Conservation (phyloP, 2,888 invertebrate species). For the Diarsia dahlii region DNA sequence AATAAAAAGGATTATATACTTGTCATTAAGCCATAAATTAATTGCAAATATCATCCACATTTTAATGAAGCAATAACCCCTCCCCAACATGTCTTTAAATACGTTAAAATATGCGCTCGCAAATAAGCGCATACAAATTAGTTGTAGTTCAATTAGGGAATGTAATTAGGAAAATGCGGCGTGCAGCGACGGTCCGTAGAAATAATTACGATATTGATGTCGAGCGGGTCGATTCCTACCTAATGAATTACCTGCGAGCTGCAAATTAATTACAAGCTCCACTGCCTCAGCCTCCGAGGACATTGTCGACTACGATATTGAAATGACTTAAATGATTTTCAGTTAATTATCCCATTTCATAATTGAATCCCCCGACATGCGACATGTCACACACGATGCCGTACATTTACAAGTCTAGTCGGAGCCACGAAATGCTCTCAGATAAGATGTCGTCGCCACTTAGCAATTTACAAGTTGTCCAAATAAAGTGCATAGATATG, state of each 20-base stretch:
- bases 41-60: slow-evolving; percentile 18
- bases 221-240: slow-evolving; percentile 72
- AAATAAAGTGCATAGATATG: slow-evolving; percentile 64
- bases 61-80: slow-evolving; percentile 31
- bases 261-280: slow-evolving; percentile 79
- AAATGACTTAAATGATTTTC: slow-evolving; percentile 64
- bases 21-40: slow-evolving; percentile 16
- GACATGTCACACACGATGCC: background rate
- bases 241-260: slow-evolving; percentile 79
- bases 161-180: slow-evolving; percentile 78
- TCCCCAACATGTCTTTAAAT: slow-evolving; percentile 31
- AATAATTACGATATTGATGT: slow-evolving; percentile 76
- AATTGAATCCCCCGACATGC: slow-evolving; percentile 47
- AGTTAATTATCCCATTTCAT: slow-evolving; percentile 67
- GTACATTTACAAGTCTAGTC: slow-evolving; percentile 16
- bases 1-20: background rate
- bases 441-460: slow-evolving; percentile 35
- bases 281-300: slow-evolving; percentile 67
- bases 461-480: slow-evolving; percentile 65
- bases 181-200: slow-evolving; percentile 53
- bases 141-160: slow-evolving; percentile 78
- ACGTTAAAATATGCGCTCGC: slow-evolving; percentile 46
- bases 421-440: background rate
- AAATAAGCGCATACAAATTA: slow-evolving; percentile 71
- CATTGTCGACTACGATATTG: slow-evolving; percentile 63